Conservation (phyloP, 2,888 invertebrate species). For the Microctonus aethiopoides region DNA sequence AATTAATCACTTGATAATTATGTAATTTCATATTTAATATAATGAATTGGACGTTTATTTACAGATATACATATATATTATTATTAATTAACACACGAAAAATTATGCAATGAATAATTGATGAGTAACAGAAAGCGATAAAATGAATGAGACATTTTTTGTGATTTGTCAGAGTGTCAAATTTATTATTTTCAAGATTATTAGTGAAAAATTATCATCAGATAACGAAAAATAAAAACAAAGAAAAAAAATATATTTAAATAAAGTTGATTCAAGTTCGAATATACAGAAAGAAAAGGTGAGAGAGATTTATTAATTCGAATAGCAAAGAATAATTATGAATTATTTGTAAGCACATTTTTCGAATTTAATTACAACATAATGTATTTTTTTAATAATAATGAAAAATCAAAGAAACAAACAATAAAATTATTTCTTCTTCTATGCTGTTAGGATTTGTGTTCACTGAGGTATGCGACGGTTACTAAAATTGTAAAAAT, state of each 20-base stretch:
- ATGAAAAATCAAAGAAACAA: no score
- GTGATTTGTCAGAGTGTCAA: conserved; percentile 51
- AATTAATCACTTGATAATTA: conserved; percentile 3
- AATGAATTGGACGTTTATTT: conserved; percentile 24
- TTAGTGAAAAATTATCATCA: no score
- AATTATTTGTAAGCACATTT: background rate
- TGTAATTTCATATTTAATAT: background rate
- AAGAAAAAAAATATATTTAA: background rate
- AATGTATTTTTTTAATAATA: no score
- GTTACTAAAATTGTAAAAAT: conserved; percentile 66
- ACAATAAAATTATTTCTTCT: background rate
- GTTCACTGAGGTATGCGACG: conserved; percentile 64
- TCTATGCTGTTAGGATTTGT: conserved; percentile 33
- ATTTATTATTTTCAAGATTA: background rate
- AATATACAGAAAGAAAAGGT: background rate
- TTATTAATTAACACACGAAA: background rate
- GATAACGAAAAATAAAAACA: no score
- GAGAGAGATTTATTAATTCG: background rate
- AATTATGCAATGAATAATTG: background rate
- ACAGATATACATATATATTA: background rate
- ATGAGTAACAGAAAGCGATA: background rate
- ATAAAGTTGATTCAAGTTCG: conserved; percentile 30
- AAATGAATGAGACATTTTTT: conserved; percentile 19
- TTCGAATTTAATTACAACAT: no score
- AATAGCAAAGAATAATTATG: background rate